A percentile compares a stretch with the other conserved stretches of the same genome.
phyloP scores from a whole-genome alignment of 2,113 vertebrate species.

The Pagrus major region DNA sequence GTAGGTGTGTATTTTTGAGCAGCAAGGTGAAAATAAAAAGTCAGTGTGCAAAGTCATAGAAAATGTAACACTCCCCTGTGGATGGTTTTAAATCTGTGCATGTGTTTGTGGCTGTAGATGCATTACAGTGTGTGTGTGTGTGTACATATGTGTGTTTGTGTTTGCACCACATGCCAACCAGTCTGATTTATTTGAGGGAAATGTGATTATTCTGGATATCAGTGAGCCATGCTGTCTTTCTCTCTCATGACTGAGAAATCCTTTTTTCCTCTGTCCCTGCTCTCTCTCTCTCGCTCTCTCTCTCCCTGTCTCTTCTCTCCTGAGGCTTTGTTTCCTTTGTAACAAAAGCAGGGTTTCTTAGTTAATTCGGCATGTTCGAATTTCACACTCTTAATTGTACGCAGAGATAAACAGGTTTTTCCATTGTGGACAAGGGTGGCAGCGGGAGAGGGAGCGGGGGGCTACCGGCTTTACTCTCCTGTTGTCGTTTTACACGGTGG shows the following conservation, averaged over 20 bases:
- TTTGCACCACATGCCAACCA: constrained; percentile 69
- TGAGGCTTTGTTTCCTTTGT: constrained; percentile 82
- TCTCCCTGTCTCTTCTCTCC: constrained; percentile 54
- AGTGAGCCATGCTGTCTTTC: constrained; percentile 73
- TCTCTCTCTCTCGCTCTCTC: constrained; percentile 6
- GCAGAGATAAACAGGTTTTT: constrained; percentile 83
- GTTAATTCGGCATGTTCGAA: constrained; percentile 84
- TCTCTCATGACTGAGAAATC: constrained; percentile 64
- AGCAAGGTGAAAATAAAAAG: constrained; percentile 45
- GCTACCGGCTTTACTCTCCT: constrained; percentile 55
- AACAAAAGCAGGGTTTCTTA: constrained; percentile 82
- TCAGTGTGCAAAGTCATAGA: constrained; percentile 49
- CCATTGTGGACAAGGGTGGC: constrained; percentile 63
- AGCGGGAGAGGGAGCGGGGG: constrained; percentile 49
- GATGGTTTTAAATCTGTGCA: constrained; percentile 64
- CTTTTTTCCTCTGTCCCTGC: constrained; percentile 38
- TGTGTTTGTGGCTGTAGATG: constrained; percentile 46
- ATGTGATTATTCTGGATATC: constrained; percentile 84
- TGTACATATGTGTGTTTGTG: constrained; percentile 44
- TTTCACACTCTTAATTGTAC: constrained; percentile 85
- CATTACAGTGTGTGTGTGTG: constrained; percentile 44
- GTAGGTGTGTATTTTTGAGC: constrained; percentile 20
- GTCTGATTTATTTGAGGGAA: constrained; percentile 76
- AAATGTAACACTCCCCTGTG: constrained; percentile 41
- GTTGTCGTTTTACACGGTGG: constrained; percentile 62